These are phyloP conservation scores for Corythoichthys haematopterus DNA, from an alignment of 2,113 vertebrate species.

Conservation along the genomic window DNA sequence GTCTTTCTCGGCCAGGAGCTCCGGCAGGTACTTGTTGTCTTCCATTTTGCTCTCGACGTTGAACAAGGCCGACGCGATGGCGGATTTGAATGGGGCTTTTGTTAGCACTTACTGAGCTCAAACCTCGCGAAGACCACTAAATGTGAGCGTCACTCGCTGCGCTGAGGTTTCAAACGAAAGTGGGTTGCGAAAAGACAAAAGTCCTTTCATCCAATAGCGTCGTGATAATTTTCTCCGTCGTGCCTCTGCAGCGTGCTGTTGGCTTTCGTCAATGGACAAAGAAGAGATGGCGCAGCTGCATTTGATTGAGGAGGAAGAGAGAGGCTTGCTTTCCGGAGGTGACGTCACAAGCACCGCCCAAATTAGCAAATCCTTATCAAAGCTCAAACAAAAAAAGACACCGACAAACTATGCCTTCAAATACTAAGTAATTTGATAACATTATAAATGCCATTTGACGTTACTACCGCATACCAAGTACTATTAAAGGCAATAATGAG, in stretches of 20 bases:
- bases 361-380: no score
- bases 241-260: background rate
- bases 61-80: conserved; percentile 21
- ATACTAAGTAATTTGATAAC: no score
- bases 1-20: conserved; percentile 94
- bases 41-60: conserved; percentile 78
- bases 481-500: no score
- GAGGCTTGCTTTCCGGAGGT: background rate
- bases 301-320: conserved; percentile 28
- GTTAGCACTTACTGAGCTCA: conserved; percentile 20
- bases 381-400: no score
- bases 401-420: no score
- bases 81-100: conserved; percentile 15
- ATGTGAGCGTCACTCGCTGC: background rate
- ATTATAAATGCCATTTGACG: no score
- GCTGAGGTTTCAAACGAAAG: background rate
- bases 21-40: conserved; percentile 91
- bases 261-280: conserved; percentile 49
- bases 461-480: background rate
- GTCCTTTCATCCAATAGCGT: background rate
- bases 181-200: background rate
- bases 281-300: conserved; percentile 60
- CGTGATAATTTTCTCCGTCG: background rate
- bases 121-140: background rate
- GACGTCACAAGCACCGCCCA: conserved; percentile 29